Conservation (phyloP, 2,888 invertebrate genomes). For the Dryocosmus kuriphilus region DNA sequence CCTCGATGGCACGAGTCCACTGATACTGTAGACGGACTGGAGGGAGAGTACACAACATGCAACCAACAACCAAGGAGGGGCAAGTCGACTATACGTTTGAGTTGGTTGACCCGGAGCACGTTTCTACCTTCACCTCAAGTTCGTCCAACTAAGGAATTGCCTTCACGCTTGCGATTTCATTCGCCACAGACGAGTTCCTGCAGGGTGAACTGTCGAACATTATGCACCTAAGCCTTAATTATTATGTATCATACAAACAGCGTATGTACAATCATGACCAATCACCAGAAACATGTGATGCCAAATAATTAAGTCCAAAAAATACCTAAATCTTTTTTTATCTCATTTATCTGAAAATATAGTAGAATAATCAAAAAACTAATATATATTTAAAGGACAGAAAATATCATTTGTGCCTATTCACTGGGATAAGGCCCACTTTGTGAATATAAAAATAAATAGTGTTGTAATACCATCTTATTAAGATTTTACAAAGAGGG, state of each 20-base stretch:
- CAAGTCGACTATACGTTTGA: conserved; percentile 67
- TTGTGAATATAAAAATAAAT: too few species aligned
- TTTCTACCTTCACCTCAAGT: conserved; percentile 69
- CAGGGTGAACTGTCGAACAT: conserved; percentile 32
- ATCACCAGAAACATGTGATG: too few species aligned
- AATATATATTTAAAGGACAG: too few species aligned
- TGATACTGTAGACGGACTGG: conserved; percentile 50
- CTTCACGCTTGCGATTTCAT: conserved; percentile 74
- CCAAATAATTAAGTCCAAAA: too few species aligned
- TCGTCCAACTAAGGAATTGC: conserved; percentile 70
- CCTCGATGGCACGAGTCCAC: conserved; percentile 66
- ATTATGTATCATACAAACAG: not conserved
- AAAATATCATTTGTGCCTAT: too few species aligned
- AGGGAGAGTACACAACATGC: conserved; percentile 64
- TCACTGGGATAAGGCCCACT: too few species aligned
- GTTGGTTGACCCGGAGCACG: conserved; percentile 76
- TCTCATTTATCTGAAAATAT: too few species aligned
- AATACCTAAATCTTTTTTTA: too few species aligned
- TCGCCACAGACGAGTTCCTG: conserved; percentile 59
- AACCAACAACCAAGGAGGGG: conserved; percentile 66
- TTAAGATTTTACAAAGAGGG: too few species aligned
- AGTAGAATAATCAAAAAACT: too few species aligned
- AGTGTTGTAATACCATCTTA: too few species aligned
- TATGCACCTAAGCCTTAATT: not conserved
- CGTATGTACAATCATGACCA: not conserved